These are phyloP conservation scores for Tanypteryx hageni DNA, from an alignment of 2,888 invertebrate genomes.

Conservation along the genomic window DNA sequence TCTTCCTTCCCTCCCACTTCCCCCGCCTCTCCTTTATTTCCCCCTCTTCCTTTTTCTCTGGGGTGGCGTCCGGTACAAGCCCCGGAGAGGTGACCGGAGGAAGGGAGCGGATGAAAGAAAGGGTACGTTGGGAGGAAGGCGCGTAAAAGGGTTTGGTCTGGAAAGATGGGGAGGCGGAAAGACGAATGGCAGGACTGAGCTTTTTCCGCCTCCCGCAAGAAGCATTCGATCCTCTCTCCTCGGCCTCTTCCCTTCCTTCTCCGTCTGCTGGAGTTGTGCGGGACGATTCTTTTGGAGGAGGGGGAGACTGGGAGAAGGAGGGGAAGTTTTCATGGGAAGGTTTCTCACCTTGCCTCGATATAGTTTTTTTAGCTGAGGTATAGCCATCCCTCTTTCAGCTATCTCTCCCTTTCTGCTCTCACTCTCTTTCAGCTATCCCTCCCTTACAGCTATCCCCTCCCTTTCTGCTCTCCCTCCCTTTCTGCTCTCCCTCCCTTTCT, in stretches of 20 bases:
- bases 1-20: neutral
- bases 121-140: neutral
- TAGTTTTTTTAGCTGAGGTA: neutral
- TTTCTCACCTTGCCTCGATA: neutral
- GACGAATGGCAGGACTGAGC: conserved; percentile 46
- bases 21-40: conserved; percentile 3
- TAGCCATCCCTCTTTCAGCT: neutral
- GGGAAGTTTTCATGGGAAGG: neutral
- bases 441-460: neutral
- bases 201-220: conserved; percentile 47
- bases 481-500: neutral
- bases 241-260: neutral
- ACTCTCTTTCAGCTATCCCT: neutral
- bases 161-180: conserved; percentile 9
- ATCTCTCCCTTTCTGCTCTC: neutral
- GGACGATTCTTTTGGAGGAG: neutral
- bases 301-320: conserved; percentile 39
- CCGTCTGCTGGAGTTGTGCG: neutral
- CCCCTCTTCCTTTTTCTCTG: neutral
- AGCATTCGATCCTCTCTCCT: conserved; percentile 32
- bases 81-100: conserved; percentile 26
- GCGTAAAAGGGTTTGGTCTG: conserved; percentile 18
- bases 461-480: neutral
- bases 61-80: conserved; percentile 4
- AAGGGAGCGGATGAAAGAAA: neutral